A percentile compares a stretch with the other conserved stretches of the same genome.
phyloP scores from a whole-genome alignment of 2,888 invertebrate species.

The Gastrophysa polygoni region DNA sequence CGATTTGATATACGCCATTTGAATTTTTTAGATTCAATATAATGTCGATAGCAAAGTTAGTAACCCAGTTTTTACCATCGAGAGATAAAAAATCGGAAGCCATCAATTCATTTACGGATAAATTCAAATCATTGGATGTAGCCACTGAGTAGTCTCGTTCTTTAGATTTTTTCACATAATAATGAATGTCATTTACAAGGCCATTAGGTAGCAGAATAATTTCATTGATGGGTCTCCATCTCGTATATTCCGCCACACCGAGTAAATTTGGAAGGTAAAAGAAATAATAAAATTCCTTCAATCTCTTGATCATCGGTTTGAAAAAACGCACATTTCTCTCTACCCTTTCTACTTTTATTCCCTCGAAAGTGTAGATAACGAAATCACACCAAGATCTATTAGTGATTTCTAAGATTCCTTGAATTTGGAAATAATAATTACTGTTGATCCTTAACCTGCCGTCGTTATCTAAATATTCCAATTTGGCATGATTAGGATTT shows the following conservation, averaged over 20 bases:
- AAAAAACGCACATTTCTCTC: background rate
- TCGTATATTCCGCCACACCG: background rate
- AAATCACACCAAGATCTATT: constrained; percentile 13
- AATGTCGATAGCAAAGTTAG: background rate
- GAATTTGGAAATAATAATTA: constrained; percentile 11
- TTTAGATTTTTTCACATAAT: background rate
- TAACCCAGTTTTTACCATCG: background rate
- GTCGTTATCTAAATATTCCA: background rate
- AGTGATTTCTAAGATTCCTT: constrained; percentile 13
- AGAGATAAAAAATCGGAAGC: background rate
- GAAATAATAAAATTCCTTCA: background rate
- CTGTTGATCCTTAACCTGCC: background rate
- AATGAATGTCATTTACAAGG: background rate
- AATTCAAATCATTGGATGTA: background rate
- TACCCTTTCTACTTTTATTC: constrained; percentile 10
- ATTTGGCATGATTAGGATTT: background rate
- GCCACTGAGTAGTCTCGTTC: background rate
- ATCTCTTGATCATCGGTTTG: background rate
- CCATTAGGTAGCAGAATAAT: background rate
- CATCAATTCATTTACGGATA: background rate
- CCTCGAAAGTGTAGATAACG: constrained; percentile 2
- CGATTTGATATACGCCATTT: background rate
- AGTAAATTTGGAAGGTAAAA: background rate
- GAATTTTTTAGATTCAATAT: background rate
- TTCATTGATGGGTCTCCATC: background rate